A percentile compares a stretch with the other conserved stretches of the same genome.
Evolutionary conservation across 2,113 vertebrate species (phyloP).

Genomic region (Neogale vison): DNA sequence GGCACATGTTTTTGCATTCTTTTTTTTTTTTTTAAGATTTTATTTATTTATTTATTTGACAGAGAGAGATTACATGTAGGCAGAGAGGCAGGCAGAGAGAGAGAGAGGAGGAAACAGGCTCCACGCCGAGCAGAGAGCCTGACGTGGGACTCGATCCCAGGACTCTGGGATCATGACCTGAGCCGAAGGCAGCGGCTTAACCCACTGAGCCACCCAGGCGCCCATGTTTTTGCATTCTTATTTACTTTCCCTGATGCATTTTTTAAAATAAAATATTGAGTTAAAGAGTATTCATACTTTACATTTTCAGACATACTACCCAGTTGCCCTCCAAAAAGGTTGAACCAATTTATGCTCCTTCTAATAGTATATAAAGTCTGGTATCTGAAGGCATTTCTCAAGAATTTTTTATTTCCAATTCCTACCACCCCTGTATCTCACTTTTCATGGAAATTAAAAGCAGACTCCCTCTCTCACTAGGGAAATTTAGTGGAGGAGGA

Average conservation of each 20-base stretch:
- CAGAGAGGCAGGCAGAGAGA: too few relatives aligned
- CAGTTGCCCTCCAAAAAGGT: neutral
- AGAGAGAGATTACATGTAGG: too few relatives aligned
- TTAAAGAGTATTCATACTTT: neutral
- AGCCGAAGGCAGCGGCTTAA: too few relatives aligned
- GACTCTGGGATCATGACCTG: too few relatives aligned
- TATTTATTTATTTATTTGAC: too few relatives aligned
- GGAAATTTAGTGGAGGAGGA: neutral
- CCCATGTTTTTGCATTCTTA: neutral
- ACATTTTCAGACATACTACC: neutral
- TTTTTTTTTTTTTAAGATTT: too few relatives aligned
- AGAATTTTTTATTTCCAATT: neutral
- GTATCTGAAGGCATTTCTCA: neutral
- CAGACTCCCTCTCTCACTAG: neutral
- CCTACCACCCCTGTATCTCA: neutral
- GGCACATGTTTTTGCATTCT: neutral
- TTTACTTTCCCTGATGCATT: neutral
- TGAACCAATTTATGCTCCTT: neutral
- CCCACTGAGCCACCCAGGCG: too few relatives aligned
- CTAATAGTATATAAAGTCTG: neutral
- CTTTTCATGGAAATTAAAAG: neutral
- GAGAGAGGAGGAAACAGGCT: too few relatives aligned
- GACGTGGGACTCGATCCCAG: too few relatives aligned
- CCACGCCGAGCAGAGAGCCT: too few relatives aligned
- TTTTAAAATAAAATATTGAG: neutral